phyloP scores from a whole-genome alignment of 2,113 vertebrate species.

The Tympanuchus pallidicinctus region DNA sequence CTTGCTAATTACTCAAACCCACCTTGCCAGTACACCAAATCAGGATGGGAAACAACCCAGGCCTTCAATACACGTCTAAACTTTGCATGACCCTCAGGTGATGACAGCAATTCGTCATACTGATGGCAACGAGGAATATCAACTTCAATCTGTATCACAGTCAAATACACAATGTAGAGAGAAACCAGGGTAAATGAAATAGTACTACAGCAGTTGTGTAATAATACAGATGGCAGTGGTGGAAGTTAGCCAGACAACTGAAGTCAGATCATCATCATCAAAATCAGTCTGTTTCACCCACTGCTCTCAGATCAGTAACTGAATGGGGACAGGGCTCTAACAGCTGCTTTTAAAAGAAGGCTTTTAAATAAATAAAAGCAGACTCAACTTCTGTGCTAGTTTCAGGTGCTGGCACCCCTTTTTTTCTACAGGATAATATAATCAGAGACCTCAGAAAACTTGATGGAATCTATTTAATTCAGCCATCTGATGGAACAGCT shows the following conservation, averaged over 20 bases:
- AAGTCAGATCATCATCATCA: background rate
- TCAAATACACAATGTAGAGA: background rate
- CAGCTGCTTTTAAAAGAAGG: background rate
- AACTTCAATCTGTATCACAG: conserved; percentile 91
- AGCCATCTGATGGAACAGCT: background rate
- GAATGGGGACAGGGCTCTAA: background rate
- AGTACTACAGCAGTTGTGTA: background rate
- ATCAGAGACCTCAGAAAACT: background rate
- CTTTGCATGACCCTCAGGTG: conserved; percentile 94
- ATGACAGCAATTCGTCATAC: conserved; percentile 96
- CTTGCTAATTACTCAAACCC: conserved; percentile 21
- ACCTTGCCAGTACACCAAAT: conserved; percentile 99
- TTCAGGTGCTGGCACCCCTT: background rate
- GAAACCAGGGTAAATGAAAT: background rate
- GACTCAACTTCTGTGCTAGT: background rate
- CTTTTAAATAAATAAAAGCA: background rate
- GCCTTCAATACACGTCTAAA: conserved; percentile 95
- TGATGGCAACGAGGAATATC: conserved; percentile 99
- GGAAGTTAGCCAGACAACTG: background rate
- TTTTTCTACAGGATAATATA: background rate
- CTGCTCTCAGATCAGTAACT: background rate
- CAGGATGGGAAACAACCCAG: conserved; percentile 98
- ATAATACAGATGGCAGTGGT: background rate
- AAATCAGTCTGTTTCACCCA: background rate
- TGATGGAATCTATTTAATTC: background rate